Conservation (phyloP, 2,888 invertebrate genomes). For the Ctenicera cuprea region DNA sequence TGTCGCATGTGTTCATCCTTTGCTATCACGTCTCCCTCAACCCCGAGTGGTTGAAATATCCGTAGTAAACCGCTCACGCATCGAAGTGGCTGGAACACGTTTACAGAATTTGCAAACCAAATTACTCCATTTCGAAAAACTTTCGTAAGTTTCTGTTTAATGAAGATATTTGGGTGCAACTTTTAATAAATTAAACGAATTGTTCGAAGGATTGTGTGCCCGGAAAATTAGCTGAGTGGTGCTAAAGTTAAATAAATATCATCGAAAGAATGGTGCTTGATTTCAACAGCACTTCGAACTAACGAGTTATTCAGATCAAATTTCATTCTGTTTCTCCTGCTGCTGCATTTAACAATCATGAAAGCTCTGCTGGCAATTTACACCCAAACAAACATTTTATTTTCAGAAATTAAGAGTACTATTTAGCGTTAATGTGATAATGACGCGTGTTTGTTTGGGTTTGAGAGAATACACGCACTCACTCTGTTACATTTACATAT, state of each 20-base stretch:
- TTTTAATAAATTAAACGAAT: conserved; percentile 28
- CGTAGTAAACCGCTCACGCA: conserved; percentile 41
- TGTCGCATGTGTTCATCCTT: conserved; percentile 51
- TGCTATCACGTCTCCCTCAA: conserved; percentile 36
- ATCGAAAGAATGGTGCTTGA: conserved; percentile 33
- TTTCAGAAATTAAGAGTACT: too few species aligned
- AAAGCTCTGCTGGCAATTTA: conserved; percentile 10
- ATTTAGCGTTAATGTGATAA: too few species aligned
- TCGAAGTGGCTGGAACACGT: conserved; percentile 39
- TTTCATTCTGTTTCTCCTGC: not conserved
- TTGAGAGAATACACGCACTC: too few species aligned
- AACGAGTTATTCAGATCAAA: conserved; percentile 38
- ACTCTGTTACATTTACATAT: too few species aligned
- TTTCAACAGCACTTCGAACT: conserved; percentile 27
- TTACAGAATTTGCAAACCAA: conserved; percentile 42
- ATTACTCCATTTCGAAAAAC: conserved; percentile 42
- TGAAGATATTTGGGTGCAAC: conserved; percentile 33
- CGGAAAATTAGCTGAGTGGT: conserved; percentile 29
- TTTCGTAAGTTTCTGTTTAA: conserved; percentile 38
- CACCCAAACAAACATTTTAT: conserved; percentile 7
- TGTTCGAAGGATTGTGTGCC: conserved; percentile 18
- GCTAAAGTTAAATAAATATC: conserved; percentile 26
- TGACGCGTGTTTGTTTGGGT: too few species aligned
- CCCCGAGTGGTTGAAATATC: conserved; percentile 26
- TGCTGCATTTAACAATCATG: not conserved